These are phyloP conservation scores for Lumbricus terrestris DNA, from an alignment of 2,888 invertebrate genomes.

Conservation along the genomic window DNA sequence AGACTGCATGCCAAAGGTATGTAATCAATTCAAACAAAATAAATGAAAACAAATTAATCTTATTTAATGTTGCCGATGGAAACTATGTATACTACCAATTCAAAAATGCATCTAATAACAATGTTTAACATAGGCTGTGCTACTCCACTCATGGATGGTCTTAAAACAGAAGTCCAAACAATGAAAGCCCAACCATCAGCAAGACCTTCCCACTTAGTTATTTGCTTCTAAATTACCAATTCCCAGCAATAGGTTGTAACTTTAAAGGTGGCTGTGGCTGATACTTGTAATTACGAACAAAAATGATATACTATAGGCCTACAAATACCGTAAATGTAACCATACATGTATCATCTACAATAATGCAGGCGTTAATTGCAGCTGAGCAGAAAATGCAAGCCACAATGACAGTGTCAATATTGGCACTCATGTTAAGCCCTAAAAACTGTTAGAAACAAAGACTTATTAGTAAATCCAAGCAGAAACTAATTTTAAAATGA, in stretches of 20 bases:
- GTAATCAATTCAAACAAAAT: neutral
- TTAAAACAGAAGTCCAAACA: neutral
- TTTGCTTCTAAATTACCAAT: neutral
- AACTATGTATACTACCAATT: neutral
- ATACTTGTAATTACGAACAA: no score
- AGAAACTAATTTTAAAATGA: neutral
- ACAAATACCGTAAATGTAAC: neutral
- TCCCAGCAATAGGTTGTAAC: neutral
- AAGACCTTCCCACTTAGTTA: neutral
- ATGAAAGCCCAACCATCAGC: neutral
- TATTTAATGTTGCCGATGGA: neutral
- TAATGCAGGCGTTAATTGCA: neutral
- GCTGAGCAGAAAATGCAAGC: neutral
- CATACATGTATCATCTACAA: neutral
- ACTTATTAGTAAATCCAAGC: neutral
- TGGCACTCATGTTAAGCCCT: neutral
- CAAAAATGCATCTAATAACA: neutral
- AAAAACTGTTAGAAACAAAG: no score
- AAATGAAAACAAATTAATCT: neutral
- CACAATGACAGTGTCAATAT: neutral
- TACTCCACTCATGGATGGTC: neutral
- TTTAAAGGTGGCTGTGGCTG: neutral
- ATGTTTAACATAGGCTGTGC: neutral
- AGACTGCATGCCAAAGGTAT: neutral
- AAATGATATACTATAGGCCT: neutral